These are phyloP conservation scores for Drosophila demipolita DNA, from an alignment of 2,888 invertebrate species.

Conservation along the genomic window DNA sequence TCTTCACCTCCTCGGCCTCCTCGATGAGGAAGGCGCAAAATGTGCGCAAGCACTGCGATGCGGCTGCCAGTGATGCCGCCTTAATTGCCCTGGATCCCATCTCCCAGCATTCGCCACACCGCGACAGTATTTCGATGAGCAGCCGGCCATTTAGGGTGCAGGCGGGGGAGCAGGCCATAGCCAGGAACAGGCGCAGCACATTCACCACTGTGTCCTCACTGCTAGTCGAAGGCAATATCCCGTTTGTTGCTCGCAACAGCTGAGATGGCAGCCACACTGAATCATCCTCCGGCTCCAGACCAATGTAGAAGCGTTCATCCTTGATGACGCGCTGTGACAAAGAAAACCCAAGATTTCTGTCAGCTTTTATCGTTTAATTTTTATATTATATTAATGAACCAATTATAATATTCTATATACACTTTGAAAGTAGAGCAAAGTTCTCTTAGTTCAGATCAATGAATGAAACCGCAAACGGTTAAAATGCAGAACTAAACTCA, in stretches of 20 bases:
- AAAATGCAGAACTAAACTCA: too few species aligned
- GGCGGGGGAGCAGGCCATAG: conserved; percentile 94
- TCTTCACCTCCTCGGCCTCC: conserved; percentile 86
- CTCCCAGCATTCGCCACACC: conserved; percentile 93
- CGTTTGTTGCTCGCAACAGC: conserved; percentile 92
- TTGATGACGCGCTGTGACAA: conserved; percentile 91
- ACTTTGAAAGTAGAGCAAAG: background rate
- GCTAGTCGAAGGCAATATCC: conserved; percentile 87
- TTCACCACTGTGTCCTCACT: conserved; percentile 94
- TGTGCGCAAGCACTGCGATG: conserved; percentile 94
- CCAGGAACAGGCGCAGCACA: conserved; percentile 90
- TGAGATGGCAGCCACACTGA: conserved; percentile 97
- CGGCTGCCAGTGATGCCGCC: conserved; percentile 95
- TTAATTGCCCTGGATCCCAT: conserved; percentile 92
- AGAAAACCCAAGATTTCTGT: background rate
- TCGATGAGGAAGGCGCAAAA: conserved; percentile 92
- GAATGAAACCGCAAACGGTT: too few species aligned
- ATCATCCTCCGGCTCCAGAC: conserved; percentile 95
- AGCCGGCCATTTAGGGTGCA: conserved; percentile 96
- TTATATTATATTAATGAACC: background rate
- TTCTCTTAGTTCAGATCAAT: background rate
- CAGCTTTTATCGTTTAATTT: background rate
- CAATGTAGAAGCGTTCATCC: conserved; percentile 96
- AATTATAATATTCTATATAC: background rate
- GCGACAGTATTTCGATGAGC: conserved; percentile 93